Evolutionary conservation across 1,140 invertebrate genomes (phyloP).

Genomic region (Camponotus pennsylvanicus): DNA sequence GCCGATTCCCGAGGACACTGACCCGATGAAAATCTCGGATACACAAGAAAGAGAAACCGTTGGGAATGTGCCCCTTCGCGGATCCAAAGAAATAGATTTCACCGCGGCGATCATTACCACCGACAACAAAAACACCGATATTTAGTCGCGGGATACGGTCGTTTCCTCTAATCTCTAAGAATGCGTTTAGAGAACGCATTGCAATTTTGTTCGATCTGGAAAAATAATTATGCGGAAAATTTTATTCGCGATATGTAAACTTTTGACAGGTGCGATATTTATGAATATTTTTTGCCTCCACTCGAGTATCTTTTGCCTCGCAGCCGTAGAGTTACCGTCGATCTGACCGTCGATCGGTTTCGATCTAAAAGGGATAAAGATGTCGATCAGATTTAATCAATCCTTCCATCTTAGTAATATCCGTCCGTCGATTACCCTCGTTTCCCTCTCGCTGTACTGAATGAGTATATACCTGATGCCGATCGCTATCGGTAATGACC

Average conservation of each 20-base stretch:
- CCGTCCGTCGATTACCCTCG: conserved; percentile 46
- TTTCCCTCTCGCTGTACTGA: conserved; percentile 7
- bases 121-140: conserved; percentile 65
- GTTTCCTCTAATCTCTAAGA: not conserved
- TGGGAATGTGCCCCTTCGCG: conserved; percentile 56
- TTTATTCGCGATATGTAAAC: not conserved
- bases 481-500: conserved; percentile 67
- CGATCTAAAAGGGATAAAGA: conserved; percentile 52
- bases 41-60: conserved; percentile 75
- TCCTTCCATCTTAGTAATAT: conserved; percentile 41
- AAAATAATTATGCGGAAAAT: not conserved
- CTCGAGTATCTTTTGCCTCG: not conserved
- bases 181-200: conserved; percentile 8
- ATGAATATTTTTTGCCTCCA: not conserved
- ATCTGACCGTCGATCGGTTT: conserved; percentile 24
- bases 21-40: conserved; percentile 76
- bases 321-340: not conserved
- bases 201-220: conserved; percentile 8
- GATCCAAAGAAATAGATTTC: conserved; percentile 73
- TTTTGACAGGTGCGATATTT: not conserved
- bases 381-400: conserved; percentile 45
- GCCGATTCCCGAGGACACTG: conserved; percentile 71
- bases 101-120: conserved; percentile 46
- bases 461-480: conserved; percentile 57
- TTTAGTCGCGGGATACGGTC: conserved; percentile 39